Base-by-base conservation (phyloP, 2,888 invertebrate species). In the Drosophila gaucha region DNA sequence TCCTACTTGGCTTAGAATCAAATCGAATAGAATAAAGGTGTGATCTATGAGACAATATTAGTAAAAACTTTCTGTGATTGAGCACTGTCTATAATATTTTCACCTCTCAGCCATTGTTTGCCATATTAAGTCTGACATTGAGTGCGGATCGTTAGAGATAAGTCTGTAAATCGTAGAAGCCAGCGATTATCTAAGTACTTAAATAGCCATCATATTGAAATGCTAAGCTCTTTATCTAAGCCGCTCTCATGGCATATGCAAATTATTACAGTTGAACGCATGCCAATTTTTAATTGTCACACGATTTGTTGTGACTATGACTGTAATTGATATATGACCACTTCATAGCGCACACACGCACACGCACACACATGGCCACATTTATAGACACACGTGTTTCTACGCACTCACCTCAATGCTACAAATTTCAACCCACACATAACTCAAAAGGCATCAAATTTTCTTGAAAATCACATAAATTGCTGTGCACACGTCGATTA, bases 271-370 rank as follows among this genome's bases (percentile, higher is more conserved):
- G 66, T 56, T 68, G 85, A 80, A 65, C 66, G 74, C 70, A 73
- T 80, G 82, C 70, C 79, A 63, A 78, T 78, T 80, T 66, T 68
- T 67, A 85, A 87, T 85, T 85, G 82, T 87, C 87, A 80, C 82
- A 78, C 78, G 82, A 78, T 70, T 79, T 86, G 80, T 88, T 87
- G 69, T 78, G 83, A 80, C 86, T 72, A 24, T 75, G 79, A 86
- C 74, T 82, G 76, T 87, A 87, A 83, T 78, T 83, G 82, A 83
- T 83, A 82, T 82, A 87, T 82, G 78, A 50, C 47, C 66, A 70
- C 46, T 59, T 51, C 54, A 62, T 46, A 63, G 50, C 47, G 59
- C 38, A 46, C 44, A 35, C 35, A 43, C 33, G 49, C 18, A 20
- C 26, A 43, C 14, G 14, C 9, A 31, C 12, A 14, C 30, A 24